Evolutionary conservation across 1,140 invertebrate species (phyloP), one percentile per base, ranked within the genome.

Genomic region (Euura saliciscinereae): DNA sequence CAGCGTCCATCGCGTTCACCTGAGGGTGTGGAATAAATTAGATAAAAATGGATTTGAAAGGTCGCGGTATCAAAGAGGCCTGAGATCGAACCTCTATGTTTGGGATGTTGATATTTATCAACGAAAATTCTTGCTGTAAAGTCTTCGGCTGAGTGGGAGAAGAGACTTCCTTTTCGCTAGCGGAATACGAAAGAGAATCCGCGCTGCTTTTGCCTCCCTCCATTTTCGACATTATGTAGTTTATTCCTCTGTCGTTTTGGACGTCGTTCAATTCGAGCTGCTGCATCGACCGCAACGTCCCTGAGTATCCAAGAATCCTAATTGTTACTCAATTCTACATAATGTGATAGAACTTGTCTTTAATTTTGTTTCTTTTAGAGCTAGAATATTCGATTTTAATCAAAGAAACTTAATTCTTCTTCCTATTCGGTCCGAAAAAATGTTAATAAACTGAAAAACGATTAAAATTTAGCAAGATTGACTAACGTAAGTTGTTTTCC

Each of bases 91-190:
- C 91, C 78, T 93, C 92, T 68, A 96, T 91, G 79, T 97, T 94
- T 65, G 94, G 93, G 82, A 97, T 96, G 83, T 96, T 95, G 10
- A 94, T 92, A 85, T 96, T 96, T 45, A 96, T 89, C 51, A 97
- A 87, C 6, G 94, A 95, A 87, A 97, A 97, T 86, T 97, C 96
- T 87, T 97, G 95, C 81, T 96, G 92, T 8, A 96, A 82, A 6
- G 91, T 91, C 75, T 90, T 91, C 2, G 90, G 91, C 71, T 89
- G 90, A 45, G 85, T 86, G 10, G 86, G 86, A 0, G 86, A 87
- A 8, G 84, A 78, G 71, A 83, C 70, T 70, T 87, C 84, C 74
- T 85, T 87, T 7, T 83, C 82, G 73, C 73, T 80, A n/a, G 86
- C 84, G 43, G 78, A 75, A 72, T 75, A 65, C 5, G 71, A 72